Base-by-base conservation (phyloP, 1,140 invertebrate species). In the Drosophila littoralis region DNA sequence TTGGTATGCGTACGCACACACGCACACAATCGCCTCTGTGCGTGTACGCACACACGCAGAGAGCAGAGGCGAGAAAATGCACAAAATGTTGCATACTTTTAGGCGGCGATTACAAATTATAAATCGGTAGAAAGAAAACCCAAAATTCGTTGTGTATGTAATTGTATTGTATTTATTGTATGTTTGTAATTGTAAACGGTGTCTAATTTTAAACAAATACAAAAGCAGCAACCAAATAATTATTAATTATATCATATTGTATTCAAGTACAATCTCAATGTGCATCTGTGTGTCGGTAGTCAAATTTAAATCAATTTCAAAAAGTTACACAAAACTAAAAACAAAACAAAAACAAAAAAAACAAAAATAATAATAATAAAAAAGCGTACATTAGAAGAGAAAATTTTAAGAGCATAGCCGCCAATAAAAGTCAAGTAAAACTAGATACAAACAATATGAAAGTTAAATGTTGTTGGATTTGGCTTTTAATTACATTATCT, bases 111-210 rank as follows among this genome's bases (percentile, higher is more conserved):
- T 28, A 46, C 28, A 36, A 52, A 58, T 46, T 43, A 10, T 55
- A 45, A 52, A 67, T 59, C 22, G 22, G 54, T 54, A 60, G 13
- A 43, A 45, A 54, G n/a, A 58, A 46, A 48, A 12, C 45, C 40
- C 7, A 46, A 58, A 57, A 35, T 69, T 74, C 50, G 64, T 69
- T 77, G 79, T 86, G 83, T 81, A 58, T 73, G 71, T 79, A 69
- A 83, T 68, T 84, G 77, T 77, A 84, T 43, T 79, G 64, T 79
- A 76, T 54, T 51, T 42, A 75, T 58, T 70, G 72, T 77, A 75
- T 74, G 73, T 76, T 70, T 70, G 70, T 73, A 58, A 60, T 63
- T 81, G 82, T 86, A 76, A 86, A 86, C 81, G 82, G 82, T 86
- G 82, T 86, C 82, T 86, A 86, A 54, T 76, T 81, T 54, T 75